phyloP scores from a whole-genome alignment of 2,113 vertebrate species.

The Phalacrocorax aristotelis region DNA sequence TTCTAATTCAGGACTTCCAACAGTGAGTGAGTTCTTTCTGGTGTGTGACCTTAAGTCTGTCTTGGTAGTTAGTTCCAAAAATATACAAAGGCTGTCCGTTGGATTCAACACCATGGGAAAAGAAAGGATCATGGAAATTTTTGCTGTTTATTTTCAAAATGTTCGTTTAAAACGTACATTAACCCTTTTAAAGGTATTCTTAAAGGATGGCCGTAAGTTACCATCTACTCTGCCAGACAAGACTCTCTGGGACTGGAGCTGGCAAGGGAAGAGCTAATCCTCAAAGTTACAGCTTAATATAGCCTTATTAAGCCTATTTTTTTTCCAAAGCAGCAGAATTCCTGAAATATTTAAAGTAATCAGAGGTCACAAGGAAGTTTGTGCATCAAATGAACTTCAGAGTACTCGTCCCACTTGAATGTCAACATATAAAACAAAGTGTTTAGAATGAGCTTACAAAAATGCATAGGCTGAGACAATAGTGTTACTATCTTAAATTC shows the following conservation, averaged over 20 bases:
- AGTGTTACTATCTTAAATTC: background rate
- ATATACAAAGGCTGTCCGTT: background rate
- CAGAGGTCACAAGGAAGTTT: background rate
- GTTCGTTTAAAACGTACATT: background rate
- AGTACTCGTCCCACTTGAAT: slow-evolving; percentile 5
- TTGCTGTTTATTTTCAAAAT: background rate
- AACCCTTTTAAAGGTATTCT: background rate
- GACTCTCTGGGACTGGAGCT: background rate
- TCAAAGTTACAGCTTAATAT: background rate
- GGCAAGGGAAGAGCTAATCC: background rate
- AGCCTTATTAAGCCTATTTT: background rate
- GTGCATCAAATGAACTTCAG: background rate
- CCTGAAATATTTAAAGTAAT: slow-evolving; percentile 5
- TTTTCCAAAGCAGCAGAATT: background rate
- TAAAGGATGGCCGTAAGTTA: background rate
- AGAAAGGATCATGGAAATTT: background rate
- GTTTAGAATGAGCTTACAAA: background rate
- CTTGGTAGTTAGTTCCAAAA: background rate
- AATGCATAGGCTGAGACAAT: background rate
- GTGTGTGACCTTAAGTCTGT: background rate
- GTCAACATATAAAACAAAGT: background rate
- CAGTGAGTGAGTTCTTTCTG: background rate
- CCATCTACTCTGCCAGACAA: background rate
- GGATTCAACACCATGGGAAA: background rate
- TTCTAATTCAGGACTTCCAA: background rate